A percentile compares a stretch with the other conserved stretches of the same genome.
phyloP scores from a whole-genome alignment of 2,113 vertebrate genomes.

The Ptilonorhynchus violaceus region DNA sequence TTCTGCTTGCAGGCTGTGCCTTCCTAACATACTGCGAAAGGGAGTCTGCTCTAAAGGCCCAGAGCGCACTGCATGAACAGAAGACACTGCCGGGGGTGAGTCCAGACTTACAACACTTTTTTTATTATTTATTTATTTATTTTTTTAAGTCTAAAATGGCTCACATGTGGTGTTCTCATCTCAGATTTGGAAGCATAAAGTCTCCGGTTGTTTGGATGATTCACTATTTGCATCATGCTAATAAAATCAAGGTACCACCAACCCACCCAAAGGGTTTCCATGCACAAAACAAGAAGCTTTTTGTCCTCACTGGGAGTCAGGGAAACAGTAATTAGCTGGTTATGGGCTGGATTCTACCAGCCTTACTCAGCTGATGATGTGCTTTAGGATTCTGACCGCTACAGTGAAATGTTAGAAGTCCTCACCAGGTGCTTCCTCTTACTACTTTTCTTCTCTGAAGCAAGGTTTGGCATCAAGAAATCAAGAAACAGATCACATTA shows the following conservation, averaged over 20 bases:
- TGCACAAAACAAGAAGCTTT: neutral
- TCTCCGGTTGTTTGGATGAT: neutral
- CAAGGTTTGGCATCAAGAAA: neutral
- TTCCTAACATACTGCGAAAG: constrained; percentile 86
- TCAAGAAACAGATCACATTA: constrained; percentile 20
- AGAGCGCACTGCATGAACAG: constrained; percentile 83
- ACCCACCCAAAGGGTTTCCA: neutral
- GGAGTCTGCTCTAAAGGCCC: constrained; percentile 84
- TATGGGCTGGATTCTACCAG: neutral
- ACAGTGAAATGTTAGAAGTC: neutral
- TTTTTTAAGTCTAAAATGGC: neutral
- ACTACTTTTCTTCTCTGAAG: neutral
- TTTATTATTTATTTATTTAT: neutral
- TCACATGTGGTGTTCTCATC: neutral
- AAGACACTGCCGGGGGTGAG: constrained; percentile 84
- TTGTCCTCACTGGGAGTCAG: neutral
- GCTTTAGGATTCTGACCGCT: neutral
- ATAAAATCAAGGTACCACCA: neutral
- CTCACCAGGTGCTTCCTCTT: neutral
- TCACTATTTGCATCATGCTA: neutral
- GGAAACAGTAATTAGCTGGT: neutral
- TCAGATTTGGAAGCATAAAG: neutral
- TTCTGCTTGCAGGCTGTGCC: constrained; percentile 76
- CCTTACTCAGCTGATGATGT: neutral
- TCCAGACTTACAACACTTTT: neutral